Evolutionary conservation across 2,113 vertebrate genomes (phyloP).

Genomic region (Indicator indicator): DNA sequence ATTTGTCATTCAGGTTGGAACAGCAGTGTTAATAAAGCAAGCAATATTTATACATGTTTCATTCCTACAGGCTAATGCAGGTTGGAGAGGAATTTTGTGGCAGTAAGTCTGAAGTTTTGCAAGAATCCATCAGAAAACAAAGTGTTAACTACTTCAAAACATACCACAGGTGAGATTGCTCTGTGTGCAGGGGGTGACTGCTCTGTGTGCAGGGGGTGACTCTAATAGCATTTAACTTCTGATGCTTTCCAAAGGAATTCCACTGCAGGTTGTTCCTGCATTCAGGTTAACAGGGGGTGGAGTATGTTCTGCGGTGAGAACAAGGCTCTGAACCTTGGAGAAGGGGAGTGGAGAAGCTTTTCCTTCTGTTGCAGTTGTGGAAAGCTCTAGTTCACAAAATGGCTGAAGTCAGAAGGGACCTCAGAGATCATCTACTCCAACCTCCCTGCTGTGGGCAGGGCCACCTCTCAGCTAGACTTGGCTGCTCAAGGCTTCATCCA

Average conservation of each 20-base stretch:
- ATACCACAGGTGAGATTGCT: conserved; percentile 90
- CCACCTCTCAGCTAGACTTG: too few relatives aligned
- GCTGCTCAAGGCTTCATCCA: too few relatives aligned
- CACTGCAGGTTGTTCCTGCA: background rate
- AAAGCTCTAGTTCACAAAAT: background rate
- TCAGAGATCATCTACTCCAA: too few relatives aligned
- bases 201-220: background rate
- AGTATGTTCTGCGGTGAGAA: background rate
- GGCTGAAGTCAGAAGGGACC: too few relatives aligned
- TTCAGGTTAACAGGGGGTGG: background rate
- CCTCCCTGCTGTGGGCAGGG: too few relatives aligned
- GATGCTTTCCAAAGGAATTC: background rate
- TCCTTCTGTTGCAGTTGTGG: background rate
- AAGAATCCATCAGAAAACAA: conserved; percentile 97
- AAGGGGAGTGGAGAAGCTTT: background rate
- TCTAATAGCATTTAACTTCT: background rate
- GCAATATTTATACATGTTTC: conserved; percentile 3
- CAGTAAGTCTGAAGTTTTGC: conserved; percentile 96
- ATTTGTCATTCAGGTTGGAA: background rate
- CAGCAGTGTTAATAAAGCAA: background rate
- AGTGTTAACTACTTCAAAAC: conserved; percentile 99
- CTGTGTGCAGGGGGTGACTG: background rate
- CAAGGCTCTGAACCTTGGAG: background rate
- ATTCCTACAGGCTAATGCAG: conserved; percentile 88
- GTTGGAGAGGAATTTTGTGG: conserved; percentile 98